Evolutionary conservation across 2,113 vertebrate species (phyloP).

Genomic region (Butastur rufipennis): DNA sequence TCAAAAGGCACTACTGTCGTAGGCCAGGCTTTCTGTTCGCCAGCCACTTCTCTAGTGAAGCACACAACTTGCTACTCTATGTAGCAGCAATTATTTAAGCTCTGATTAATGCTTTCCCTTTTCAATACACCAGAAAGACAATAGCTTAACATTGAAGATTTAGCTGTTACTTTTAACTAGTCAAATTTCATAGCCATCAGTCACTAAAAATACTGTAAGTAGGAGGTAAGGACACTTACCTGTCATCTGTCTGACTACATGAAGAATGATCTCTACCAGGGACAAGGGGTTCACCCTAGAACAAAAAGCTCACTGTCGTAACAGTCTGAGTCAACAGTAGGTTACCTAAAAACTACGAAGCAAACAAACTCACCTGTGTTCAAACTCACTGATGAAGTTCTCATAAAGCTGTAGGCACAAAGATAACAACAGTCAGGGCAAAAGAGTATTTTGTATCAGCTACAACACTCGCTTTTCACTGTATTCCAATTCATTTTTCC

Average conservation of each 20-base stretch:
- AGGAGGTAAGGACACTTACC: conserved; percentile 64
- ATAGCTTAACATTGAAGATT: rapidly evolving
- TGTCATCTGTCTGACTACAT: conserved; percentile 90
- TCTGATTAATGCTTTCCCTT: neutral
- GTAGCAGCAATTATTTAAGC: rapidly evolving
- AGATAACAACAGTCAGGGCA: neutral
- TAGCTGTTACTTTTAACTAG: neutral
- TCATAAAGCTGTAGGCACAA: conserved; percentile 86
- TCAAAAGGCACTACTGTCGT: rapidly evolving
- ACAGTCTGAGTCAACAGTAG: neutral
- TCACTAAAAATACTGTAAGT: rapidly evolving
- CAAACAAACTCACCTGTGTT: conserved; percentile 86
- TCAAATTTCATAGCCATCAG: too few relatives aligned
- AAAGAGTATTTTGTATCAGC: rapidly evolving
- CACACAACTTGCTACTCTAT: rapidly evolving
- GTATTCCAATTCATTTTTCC: neutral
- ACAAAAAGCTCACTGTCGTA: neutral
- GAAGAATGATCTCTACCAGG: conserved; percentile 93
- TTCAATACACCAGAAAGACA: too few relatives aligned
- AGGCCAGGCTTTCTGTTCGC: neutral
- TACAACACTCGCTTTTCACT: rapidly evolving
- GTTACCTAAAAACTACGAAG: neutral
- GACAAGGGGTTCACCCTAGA: conserved; percentile 95
- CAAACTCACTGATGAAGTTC: conserved; percentile 96
- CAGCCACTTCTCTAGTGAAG: neutral